phyloP scores from a whole-genome alignment of 2,797 vertebrate species.

The Neosalanx taihuensis region DNA sequence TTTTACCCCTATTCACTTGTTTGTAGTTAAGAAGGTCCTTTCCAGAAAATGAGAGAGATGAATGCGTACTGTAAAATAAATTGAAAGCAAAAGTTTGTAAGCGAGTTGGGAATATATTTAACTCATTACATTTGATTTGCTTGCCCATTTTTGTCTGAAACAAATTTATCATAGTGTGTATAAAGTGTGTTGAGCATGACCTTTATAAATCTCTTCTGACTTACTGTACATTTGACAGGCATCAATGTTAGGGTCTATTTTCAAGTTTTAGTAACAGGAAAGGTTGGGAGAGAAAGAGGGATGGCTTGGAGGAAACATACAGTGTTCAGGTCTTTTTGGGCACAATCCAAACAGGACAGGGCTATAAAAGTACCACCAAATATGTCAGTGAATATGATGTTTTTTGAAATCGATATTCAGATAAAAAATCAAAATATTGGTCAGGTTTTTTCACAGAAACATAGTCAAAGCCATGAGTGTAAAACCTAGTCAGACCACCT shows the following conservation, averaged over 20 bases:
- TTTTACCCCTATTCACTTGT: slow-evolving; percentile 2
- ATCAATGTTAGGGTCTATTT: too few relatives aligned
- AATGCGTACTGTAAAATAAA: neutral
- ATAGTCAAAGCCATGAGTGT: neutral
- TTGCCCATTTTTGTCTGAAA: neutral
- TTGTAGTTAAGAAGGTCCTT: neutral
- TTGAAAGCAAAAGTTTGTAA: neutral
- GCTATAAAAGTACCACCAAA: neutral
- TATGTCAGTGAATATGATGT: neutral
- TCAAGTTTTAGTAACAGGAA: neutral
- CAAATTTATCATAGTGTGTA: neutral
- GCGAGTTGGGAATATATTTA: neutral
- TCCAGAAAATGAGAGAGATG: neutral
- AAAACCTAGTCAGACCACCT: neutral
- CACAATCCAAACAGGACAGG: neutral
- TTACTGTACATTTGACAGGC: neutral
- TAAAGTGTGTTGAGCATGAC: slow-evolving; percentile 23
- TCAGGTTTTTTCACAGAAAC: neutral
- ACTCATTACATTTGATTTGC: neutral
- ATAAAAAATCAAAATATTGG: neutral
- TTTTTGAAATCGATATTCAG: neutral
- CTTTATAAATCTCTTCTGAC: slow-evolving; percentile 12
- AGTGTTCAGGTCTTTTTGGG: neutral
- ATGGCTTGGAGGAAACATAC: neutral
- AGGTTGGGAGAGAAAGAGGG: neutral